Evolutionary conservation across 92 coral and sea anemone species (phyloP).

Genomic region (Epizoanthus scotinus): DNA sequence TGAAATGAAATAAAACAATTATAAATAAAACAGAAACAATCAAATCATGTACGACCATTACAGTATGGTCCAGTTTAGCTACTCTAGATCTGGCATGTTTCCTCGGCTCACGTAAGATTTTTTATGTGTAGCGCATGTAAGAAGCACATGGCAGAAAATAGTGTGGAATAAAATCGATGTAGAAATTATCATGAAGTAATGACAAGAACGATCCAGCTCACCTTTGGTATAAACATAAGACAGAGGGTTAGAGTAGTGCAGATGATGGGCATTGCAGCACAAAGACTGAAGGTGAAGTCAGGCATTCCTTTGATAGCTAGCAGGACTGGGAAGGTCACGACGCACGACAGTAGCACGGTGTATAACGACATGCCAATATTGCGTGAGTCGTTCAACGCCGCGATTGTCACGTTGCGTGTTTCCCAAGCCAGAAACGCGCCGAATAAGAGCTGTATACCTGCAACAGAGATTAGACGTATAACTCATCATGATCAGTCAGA

Average conservation of each 20-base stretch:
- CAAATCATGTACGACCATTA: no score
- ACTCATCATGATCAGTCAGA: no score
- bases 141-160: no score
- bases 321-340: constrained; percentile 55
- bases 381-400: constrained; percentile 54
- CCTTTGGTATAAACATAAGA: constrained; percentile 44
- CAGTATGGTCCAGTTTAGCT: no score
- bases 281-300: constrained; percentile 44
- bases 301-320: constrained; percentile 41
- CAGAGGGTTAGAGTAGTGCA: constrained; percentile 51
- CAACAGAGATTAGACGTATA: no score
- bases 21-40: no score
- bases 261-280: constrained; percentile 37
- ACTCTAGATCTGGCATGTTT: no score
- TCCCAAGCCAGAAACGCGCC: constrained; percentile 65
- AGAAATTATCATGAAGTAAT: no score
- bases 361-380: constrained; percentile 60
- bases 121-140: no score
- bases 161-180: no score
- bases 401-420: constrained; percentile 60
- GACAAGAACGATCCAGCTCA: background rate
- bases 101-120: no score
- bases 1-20: no score
- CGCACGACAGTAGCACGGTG: constrained; percentile 52
- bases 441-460: constrained; percentile 38